Conservation (phyloP, 2,888 invertebrate genomes). For the Nemapogon koenigi region DNA sequence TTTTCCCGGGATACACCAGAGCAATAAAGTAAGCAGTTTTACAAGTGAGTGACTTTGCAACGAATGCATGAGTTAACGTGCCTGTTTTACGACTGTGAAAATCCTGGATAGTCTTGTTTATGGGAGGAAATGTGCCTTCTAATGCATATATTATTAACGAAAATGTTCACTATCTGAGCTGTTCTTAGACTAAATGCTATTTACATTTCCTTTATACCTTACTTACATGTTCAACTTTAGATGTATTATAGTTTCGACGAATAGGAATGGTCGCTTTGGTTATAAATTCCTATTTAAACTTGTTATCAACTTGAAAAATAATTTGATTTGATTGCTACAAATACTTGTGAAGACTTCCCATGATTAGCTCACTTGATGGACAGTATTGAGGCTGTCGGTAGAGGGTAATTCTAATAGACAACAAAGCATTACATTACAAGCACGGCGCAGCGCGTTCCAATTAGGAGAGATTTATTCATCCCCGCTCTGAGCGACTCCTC, state of each 20-base stretch:
- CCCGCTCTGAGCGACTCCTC: constrained; percentile 39
- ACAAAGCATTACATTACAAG: constrained; percentile 52
- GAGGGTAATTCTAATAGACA: constrained; percentile 40
- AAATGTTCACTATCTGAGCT: too few relatives aligned
- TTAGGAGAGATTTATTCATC: constrained; percentile 58
- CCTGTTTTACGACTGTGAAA: constrained; percentile 36
- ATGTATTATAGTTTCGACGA: too few relatives aligned
- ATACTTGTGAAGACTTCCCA: constrained; percentile 39
- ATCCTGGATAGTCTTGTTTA: too few relatives aligned
- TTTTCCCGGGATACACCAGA: constrained; percentile 34
- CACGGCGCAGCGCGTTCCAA: constrained; percentile 46
- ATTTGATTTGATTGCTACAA: too few relatives aligned
- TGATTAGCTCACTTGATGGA: constrained; percentile 42
- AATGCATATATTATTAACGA: too few relatives aligned
- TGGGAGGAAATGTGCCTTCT: too few relatives aligned
- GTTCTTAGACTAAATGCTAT: too few relatives aligned
- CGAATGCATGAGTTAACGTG: constrained; percentile 39
- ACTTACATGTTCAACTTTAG: too few relatives aligned
- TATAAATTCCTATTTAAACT: too few relatives aligned
- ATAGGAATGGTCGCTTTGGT: too few relatives aligned
- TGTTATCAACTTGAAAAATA: too few relatives aligned
- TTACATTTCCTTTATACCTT: too few relatives aligned
- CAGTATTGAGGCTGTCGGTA: constrained; percentile 35
- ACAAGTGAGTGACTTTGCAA: constrained; percentile 46
- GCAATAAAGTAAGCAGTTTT: constrained; percentile 53